Evolutionary conservation across 2,888 invertebrate genomes (phyloP).

Genomic region (Dichetophora obliterata): DNA sequence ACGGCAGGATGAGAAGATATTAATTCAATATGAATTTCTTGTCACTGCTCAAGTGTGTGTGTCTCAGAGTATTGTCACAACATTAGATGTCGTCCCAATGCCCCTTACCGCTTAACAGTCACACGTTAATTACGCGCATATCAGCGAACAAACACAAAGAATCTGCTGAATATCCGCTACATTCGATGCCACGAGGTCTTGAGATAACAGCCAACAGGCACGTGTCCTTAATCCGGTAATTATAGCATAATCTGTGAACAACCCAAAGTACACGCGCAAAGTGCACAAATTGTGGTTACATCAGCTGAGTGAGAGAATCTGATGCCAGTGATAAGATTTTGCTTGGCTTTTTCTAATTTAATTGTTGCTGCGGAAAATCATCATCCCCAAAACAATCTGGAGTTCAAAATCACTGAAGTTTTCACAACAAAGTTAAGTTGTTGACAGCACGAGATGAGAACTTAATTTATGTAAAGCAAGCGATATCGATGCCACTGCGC

Average conservation of each 20-base stretch:
- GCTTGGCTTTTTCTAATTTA: neutral
- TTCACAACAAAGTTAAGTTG: neutral
- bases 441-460: neutral
- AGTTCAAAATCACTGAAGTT: neutral
- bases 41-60: neutral
- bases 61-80: constrained; percentile 21
- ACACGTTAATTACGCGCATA: constrained; percentile 44
- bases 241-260: constrained; percentile 39
- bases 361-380: neutral
- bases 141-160: constrained; percentile 41
- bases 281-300: neutral
- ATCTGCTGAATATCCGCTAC: constrained; percentile 27
- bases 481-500: constrained; percentile 9
- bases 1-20: constrained; percentile 29
- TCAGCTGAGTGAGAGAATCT: neutral
- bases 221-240: constrained; percentile 55
- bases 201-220: constrained; percentile 42
- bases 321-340: neutral
- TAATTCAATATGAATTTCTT: constrained; percentile 25
- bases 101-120: constrained; percentile 17
- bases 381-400: neutral
- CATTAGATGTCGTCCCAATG: neutral
- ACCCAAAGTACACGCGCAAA: neutral
- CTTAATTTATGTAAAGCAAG: constrained; percentile 11
- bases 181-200: neutral